phyloP scores from a whole-genome alignment of 2,797 vertebrate genomes.

The Gallinago solitaria region DNA sequence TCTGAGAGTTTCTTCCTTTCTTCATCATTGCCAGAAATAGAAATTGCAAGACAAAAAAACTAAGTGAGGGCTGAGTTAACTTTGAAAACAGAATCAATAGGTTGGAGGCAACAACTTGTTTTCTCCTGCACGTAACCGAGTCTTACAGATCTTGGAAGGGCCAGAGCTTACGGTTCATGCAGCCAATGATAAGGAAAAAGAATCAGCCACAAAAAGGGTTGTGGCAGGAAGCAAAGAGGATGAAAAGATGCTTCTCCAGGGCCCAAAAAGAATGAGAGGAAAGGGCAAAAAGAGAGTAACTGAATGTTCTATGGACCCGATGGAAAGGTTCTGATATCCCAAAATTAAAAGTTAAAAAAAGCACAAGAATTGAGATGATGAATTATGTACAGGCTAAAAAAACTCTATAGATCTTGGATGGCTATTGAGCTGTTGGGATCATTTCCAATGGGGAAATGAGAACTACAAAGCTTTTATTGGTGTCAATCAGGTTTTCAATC shows the following conservation, averaged over 20 bases:
- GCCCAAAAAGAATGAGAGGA: background rate
- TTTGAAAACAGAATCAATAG: constrained; percentile 6
- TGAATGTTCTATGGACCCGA: background rate
- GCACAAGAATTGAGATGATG: background rate
- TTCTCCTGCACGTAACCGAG: background rate
- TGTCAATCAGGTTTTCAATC: constrained; percentile 40
- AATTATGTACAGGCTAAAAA: constrained; percentile 23
- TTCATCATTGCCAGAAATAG: background rate
- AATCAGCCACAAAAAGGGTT: background rate
- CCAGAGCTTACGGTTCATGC: background rate
- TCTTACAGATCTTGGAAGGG: background rate
- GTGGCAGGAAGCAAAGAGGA: background rate
- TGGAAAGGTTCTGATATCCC: background rate
- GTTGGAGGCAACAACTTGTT: background rate
- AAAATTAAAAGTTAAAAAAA: constrained; percentile 1
- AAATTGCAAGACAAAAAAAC: background rate
- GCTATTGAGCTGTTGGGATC: constrained; percentile 34
- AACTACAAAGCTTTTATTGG: constrained; percentile 17
- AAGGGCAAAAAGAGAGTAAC: background rate
- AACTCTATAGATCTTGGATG: background rate
- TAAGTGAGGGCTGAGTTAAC: background rate
- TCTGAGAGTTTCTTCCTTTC: constrained; percentile 12
- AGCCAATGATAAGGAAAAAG: background rate
- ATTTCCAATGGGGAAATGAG: constrained; percentile 25
- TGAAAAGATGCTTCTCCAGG: background rate